Evolutionary conservation across 2,113 vertebrate genomes (phyloP), one percentile per base, ranked within the genome.

Genomic region (Alectura lathami): DNA sequence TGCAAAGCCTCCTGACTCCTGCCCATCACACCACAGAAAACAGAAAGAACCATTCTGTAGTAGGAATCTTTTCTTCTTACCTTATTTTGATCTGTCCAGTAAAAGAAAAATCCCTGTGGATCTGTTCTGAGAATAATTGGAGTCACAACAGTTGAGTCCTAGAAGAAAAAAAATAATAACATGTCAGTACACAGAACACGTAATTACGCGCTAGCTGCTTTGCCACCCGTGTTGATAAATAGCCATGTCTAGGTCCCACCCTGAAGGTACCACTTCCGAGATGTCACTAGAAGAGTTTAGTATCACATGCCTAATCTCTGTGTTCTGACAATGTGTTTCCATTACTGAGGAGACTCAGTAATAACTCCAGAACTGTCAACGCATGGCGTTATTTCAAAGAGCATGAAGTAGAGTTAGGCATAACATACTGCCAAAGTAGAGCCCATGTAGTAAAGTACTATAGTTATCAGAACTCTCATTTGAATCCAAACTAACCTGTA

Each of bases 11-110:
- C 51, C 51, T 7, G 7, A 74, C 21, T 62, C n/a, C 47, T 47
- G 38, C 60, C 70, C 17, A 1, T 53, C 43, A 40, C 32, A 82
- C 10, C 47, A 88, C 36, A 26, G 29, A 12, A n/a, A 86, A 83
- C 66, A 87, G 8, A 23, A 60, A 62, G 42, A 50, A 53, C 40
- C 51, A 38, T 40, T 73, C 60, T 53, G 53, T 70, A 96, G 13
- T 24, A 24, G 24, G 5, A 60, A 82, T 51, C 6, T 86, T 64
- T 86, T 34, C 60, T 56, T 91, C 97, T 98, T 98, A 99, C 99
- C 99, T 99, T 99, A 95, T 98, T 99, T 96, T 99, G 99, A 97
- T 99, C 99, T 13, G 98, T 99, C 99, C 99, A 99, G 81, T 99
- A 99, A 80, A 99, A 98, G 98, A 99, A 99, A 98, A 99, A 99